Evolutionary conservation across 2,797 vertebrate species (phyloP), one percentile per base, ranked within the genome.

Genomic region (Erethizon dorsatum): DNA sequence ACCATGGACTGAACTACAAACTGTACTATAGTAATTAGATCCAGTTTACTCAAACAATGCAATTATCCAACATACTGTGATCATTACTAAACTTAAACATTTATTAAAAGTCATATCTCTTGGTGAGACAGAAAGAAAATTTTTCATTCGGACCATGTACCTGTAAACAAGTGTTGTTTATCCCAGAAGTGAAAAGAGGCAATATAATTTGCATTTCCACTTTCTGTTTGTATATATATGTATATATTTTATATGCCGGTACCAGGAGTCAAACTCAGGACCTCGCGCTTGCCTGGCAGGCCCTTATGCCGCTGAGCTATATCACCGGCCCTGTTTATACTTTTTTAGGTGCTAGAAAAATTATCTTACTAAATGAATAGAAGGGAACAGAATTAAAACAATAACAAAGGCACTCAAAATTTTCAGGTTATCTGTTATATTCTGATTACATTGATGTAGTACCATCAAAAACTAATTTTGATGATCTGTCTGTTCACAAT

Each of bases 291-390:
- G 37, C 37, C 37, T 41, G 37, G 37, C 37, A 41, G 37, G 37
- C 37, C 37, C 37, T 41, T 41, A 41, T 41, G 37, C 37, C 54
- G 12, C 54, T 56, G 15, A 56, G 54, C 14, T 56, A 56, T 56
- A 14, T 56, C 13, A 15, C 54, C 3, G 15, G 54, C 54, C 54
- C 54, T 54, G 52, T 56, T 87, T 92, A 86, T 80, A 33, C 83
- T 89, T 92, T 24, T 83, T 69, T 90, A 85, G 57, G 14, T 69
- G 31, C 61, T 61, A 96, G 50, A 88, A 94, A 96, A 91, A 15
- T 67, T 22, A 56, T 17, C 13, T 59, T 10, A 14, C 47, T 80
- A 94, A 78, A 85, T 79, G 59, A 86, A 5, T 52, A 47, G 31
- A 71, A 69, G 17, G 24, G 33, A 75, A 4, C 4, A 83, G 73